Base-by-base conservation (phyloP, 2,113 vertebrate genomes). In the Rhinogobius similis region DNA sequence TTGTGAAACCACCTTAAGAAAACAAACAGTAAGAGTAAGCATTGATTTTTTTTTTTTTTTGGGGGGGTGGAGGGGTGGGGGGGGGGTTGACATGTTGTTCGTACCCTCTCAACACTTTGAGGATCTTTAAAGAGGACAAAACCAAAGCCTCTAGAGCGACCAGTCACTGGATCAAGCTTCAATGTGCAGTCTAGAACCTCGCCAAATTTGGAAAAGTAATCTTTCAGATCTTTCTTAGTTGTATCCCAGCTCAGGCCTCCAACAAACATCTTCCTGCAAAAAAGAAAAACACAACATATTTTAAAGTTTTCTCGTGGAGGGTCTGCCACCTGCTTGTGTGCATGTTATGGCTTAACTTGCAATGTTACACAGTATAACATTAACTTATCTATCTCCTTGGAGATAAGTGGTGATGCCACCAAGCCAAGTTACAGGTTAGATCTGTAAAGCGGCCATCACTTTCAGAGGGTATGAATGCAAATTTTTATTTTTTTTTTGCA, bases 221-320 rank as follows among this genome's bases (percentile, higher is more conserved):
- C 98, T 90, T 99, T 99, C 89, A 99, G 92, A 79, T 99, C 98
- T 91, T 99, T 99, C 93, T 99, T 99, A 5, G 97, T 99, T 14
- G 98, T 99, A 92, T 99, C 98, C 97, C 98, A 99, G 93, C 98
- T 99, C 82, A 99, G 95, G 43, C 98, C 98, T 20, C 97, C 97
- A 1, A 99, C 95, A 88, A 99, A 99, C 96, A 99, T 97, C 87
- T 99, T 99, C 91, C 98, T 99, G 89, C 81, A 74, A 13, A 39
- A 21, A 23, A 36, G 55, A 6, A 63, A 70, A 68, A 58, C 21
- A 75, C 14, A 5, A 46, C 18, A 11, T 13, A 62, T 6, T 36
- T 36, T 6, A 2, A 32, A 32, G 6, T 32, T 2, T 32, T 32
- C 29, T 32, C 3, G 29, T 32, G 29, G 29, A 32, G 29, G 3